Evolutionary conservation across 2,888 invertebrate genomes (phyloP).

Genomic region (Erannis defoliaria): DNA sequence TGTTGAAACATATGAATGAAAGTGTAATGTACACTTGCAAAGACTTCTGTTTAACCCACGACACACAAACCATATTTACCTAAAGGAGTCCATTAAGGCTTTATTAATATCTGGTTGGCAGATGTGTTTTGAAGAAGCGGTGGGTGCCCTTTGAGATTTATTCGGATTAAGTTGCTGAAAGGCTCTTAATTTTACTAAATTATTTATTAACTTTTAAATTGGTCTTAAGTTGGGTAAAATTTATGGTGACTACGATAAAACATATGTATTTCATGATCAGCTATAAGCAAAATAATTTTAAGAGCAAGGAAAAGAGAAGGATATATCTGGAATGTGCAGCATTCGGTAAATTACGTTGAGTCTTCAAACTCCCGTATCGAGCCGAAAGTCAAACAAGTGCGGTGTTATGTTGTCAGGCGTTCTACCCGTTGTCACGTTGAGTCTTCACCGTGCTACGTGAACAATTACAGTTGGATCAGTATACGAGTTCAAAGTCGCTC

Average conservation of each 20-base stretch:
- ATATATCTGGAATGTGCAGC: too few relatives aligned
- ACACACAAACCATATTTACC: background rate
- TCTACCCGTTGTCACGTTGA: too few relatives aligned
- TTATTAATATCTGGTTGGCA: slow-evolving; percentile 6
- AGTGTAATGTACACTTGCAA: background rate
- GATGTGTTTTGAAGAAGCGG: slow-evolving; percentile 5
- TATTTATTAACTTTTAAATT: slow-evolving; percentile 33
- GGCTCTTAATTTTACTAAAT: slow-evolving; percentile 39
- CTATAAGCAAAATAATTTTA: too few relatives aligned
- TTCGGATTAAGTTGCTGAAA: slow-evolving; percentile 30
- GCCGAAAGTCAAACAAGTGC: too few relatives aligned
- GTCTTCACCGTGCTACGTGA: too few relatives aligned
- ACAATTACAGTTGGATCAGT: too few relatives aligned
- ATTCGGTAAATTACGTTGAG: too few relatives aligned
- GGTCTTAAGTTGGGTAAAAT: slow-evolving; percentile 23
- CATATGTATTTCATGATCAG: background rate
- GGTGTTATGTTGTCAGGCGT: too few relatives aligned
- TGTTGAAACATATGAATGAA: too few relatives aligned
- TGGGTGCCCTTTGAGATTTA: slow-evolving; percentile 27
- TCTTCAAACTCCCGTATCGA: too few relatives aligned
- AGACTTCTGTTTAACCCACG: background rate
- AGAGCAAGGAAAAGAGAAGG: too few relatives aligned
- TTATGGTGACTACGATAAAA: slow-evolving; percentile 3
- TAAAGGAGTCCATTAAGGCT: background rate
- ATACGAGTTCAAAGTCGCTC: too few relatives aligned